Conservation (phyloP, 35 echinoderm and acorn worm species). For the Apostichopus californicus region DNA sequence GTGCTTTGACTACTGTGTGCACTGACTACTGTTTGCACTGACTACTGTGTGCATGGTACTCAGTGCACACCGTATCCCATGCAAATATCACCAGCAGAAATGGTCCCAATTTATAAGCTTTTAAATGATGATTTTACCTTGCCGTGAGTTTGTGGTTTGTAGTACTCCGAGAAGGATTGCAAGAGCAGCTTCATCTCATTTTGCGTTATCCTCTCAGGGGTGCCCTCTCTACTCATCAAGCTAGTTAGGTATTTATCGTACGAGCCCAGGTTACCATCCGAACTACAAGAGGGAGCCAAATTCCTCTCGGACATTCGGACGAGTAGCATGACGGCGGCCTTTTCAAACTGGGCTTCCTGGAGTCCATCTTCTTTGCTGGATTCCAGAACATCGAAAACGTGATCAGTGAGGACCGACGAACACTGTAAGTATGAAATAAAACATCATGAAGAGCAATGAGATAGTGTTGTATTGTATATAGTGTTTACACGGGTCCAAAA, state of each 20-base stretch:
- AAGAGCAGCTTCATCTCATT: neutral
- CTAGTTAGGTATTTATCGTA: neutral
- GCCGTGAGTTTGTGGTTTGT: neutral
- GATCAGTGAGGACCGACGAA: neutral
- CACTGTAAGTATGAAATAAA: neutral
- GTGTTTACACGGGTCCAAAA: no score
- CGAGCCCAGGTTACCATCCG: neutral
- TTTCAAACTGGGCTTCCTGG: neutral
- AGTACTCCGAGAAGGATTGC: neutral
- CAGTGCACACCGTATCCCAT: no score
- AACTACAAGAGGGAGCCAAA: neutral
- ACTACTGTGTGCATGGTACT: no score
- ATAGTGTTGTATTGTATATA: no score
- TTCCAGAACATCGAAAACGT: conserved; percentile 9
- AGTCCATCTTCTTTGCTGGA: conserved; percentile 24
- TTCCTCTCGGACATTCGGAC: neutral
- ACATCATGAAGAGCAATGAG: no score
- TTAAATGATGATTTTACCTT: neutral
- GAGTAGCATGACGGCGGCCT: neutral
- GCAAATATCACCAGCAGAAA: no score
- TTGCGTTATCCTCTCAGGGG: conserved; percentile 5
- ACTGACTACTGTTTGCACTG: no score
- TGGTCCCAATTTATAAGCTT: no score
- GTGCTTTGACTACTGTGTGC: no score
- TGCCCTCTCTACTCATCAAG: neutral